Evolutionary conservation across 2,888 invertebrate genomes (phyloP).

Genomic region (Cantharis rustica): DNA sequence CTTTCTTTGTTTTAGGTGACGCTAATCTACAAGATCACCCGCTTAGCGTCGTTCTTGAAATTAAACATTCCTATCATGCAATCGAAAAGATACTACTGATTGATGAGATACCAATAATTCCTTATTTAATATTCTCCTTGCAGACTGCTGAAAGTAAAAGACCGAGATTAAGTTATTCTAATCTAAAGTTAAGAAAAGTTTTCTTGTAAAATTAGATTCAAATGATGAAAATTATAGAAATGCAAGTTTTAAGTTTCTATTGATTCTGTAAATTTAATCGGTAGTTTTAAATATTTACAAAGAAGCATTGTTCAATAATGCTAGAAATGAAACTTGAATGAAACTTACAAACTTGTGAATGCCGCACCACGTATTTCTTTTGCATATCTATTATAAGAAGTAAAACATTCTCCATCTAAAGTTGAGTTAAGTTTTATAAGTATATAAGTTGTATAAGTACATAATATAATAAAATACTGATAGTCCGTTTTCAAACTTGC

Average conservation of each 20-base stretch:
- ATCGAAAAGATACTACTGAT: constrained; percentile 26
- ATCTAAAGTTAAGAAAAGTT: not conserved
- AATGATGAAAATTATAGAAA: not conserved
- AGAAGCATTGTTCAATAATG: not conserved
- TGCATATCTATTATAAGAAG: too few species aligned
- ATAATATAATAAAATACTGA: too few species aligned
- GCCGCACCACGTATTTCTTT: too few species aligned
- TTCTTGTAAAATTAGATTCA: not conserved
- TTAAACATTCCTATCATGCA: constrained; percentile 36
- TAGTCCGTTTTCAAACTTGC: too few species aligned
- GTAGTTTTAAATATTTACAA: not conserved
- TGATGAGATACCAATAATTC: constrained; percentile 32
- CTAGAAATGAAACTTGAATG: too few species aligned
- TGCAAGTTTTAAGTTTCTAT: not conserved
- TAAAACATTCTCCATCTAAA: too few species aligned
- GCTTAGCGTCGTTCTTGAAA: constrained; percentile 32
- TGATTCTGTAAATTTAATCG: not conserved
- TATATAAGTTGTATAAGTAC: too few species aligned
- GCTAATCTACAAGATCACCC: constrained; percentile 34
- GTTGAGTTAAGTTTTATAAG: too few species aligned
- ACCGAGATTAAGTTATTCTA: constrained; percentile 12
- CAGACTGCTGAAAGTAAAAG: constrained; percentile 17
- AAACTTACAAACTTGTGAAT: too few species aligned
- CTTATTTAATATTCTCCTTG: constrained; percentile 29
- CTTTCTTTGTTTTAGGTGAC: constrained; percentile 38